A percentile compares a stretch with the other conserved stretches of the same genome.
Conservation (phyloP, 2,797 vertebrate species). For the Nannoperca obscura region DNA sequence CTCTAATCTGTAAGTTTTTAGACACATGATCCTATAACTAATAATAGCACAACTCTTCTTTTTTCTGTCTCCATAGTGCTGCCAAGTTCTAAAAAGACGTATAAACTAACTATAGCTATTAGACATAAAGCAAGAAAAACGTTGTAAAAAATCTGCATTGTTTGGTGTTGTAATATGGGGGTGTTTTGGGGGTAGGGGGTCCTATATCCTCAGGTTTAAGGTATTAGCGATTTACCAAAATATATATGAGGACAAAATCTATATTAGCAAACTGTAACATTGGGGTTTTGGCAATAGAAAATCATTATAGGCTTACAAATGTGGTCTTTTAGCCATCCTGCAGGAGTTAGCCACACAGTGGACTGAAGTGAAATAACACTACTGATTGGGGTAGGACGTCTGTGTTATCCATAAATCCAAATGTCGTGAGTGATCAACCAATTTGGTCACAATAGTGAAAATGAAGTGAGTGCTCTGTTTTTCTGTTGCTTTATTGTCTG, state of each 20-base stretch:
- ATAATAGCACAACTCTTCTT: constrained; percentile 86
- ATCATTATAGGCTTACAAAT: constrained; percentile 59
- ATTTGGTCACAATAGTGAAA: constrained; percentile 73
- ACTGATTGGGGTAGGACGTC: constrained; percentile 83
- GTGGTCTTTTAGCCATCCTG: constrained; percentile 66
- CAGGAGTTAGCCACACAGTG: constrained; percentile 67
- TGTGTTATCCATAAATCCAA: constrained; percentile 73
- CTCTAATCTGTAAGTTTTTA: constrained; percentile 62
- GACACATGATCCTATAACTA: constrained; percentile 75
- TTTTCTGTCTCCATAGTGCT: constrained; percentile 79
- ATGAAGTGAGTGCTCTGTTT: constrained; percentile 73
- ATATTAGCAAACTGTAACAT: constrained; percentile 55
- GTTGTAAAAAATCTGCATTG: constrained; percentile 70
- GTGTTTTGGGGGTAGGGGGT: constrained; percentile 82
- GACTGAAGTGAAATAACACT: constrained; percentile 70
- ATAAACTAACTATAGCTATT: constrained; percentile 76
- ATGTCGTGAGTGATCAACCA: constrained; percentile 75
- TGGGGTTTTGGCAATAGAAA: constrained; percentile 68
- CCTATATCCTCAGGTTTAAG: constrained; percentile 82
- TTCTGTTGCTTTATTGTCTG: constrained; percentile 77
- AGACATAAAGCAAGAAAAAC: constrained; percentile 65
- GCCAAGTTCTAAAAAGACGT: constrained; percentile 67
- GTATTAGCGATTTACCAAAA: constrained; percentile 73
- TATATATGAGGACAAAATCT: constrained; percentile 62
- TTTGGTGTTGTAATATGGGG: constrained; percentile 84